phyloP scores from a whole-genome alignment of 2,888 invertebrate genomes.

The Caenorhabditis panamensis region DNA sequence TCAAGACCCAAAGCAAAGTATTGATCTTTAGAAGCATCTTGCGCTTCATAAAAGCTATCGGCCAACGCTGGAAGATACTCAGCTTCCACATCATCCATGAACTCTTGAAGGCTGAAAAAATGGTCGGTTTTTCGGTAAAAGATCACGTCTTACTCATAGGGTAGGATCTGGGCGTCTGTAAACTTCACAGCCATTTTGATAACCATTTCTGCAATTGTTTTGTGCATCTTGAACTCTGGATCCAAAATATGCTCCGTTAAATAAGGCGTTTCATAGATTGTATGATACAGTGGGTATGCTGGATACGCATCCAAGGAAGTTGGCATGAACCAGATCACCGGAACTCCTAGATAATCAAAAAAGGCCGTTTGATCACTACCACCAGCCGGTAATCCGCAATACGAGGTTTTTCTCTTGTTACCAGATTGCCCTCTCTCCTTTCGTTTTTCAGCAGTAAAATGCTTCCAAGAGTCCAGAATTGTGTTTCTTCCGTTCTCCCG shows the following conservation, averaged over 20 bases:
- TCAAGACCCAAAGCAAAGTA: not conserved
- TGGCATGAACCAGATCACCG: slow-evolving; percentile 81
- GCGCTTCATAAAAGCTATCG: not conserved
- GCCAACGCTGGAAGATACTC: slow-evolving; percentile 37
- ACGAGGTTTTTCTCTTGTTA: slow-evolving; percentile 24
- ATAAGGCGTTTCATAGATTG: slow-evolving; percentile 78
- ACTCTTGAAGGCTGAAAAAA: slow-evolving; percentile 42
- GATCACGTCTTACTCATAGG: slow-evolving; percentile 21
- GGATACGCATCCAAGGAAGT: slow-evolving; percentile 48
- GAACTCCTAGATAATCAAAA: slow-evolving; percentile 78
- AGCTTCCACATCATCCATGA: slow-evolving; percentile 13
- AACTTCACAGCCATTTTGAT: slow-evolving; percentile 81
- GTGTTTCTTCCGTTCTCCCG: slow-evolving; percentile 64
- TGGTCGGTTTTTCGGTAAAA: not conserved
- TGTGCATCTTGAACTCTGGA: slow-evolving; percentile 72
- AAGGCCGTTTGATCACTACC: slow-evolving; percentile 83
- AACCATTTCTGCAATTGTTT: slow-evolving; percentile 81
- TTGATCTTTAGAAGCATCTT: not conserved
- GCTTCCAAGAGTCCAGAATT: slow-evolving; percentile 76
- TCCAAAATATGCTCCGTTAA: slow-evolving; percentile 79
- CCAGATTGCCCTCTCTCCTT: not conserved
- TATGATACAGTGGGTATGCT: slow-evolving; percentile 79
- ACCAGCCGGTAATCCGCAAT: slow-evolving; percentile 79
- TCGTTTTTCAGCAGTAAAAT: slow-evolving; percentile 1
- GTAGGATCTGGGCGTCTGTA: slow-evolving; percentile 76